A percentile compares a stretch with the other conserved stretches of the same genome.
Evolutionary conservation across 1,140 invertebrate species (phyloP).

Genomic region (Penaeus vannamei): DNA sequence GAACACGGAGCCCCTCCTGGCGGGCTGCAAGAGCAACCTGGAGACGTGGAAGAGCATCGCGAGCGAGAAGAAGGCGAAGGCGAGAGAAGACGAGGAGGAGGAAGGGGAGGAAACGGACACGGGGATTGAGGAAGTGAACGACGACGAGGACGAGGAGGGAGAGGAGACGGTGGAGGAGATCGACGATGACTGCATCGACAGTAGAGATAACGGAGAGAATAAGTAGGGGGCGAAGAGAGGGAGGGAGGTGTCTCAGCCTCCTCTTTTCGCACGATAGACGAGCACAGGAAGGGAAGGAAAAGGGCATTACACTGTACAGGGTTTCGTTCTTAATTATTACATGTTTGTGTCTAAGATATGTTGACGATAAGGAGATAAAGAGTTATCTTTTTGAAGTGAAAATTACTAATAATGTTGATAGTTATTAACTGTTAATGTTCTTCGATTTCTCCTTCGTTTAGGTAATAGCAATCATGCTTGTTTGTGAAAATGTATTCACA

Average conservation of each 20-base stretch:
- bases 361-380: too few relatives aligned
- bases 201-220: background rate
- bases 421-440: too few relatives aligned
- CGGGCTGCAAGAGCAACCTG: conserved; percentile 78
- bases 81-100: background rate
- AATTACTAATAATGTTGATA: too few relatives aligned
- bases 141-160: conserved; percentile 10
- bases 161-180: conserved; percentile 31
- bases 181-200: conserved; percentile 20
- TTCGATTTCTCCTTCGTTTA: too few relatives aligned
- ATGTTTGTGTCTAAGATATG: too few relatives aligned
- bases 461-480: too few relatives aligned
- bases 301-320: background rate
- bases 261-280: background rate
- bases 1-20: conserved; percentile 80
- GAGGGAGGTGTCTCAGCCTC: background rate
- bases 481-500: too few relatives aligned
- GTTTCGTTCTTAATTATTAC: too few relatives aligned
- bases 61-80: conserved; percentile 32
- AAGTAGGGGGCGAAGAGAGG: background rate
- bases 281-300: background rate
- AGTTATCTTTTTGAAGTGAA: too few relatives aligned
- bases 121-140: conserved; percentile 44
- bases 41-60: conserved; percentile 47
- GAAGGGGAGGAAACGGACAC: conserved; percentile 43